These are phyloP conservation scores for Portevinia maculata DNA, from an alignment of 2,888 invertebrate species.

Conservation along the genomic window DNA sequence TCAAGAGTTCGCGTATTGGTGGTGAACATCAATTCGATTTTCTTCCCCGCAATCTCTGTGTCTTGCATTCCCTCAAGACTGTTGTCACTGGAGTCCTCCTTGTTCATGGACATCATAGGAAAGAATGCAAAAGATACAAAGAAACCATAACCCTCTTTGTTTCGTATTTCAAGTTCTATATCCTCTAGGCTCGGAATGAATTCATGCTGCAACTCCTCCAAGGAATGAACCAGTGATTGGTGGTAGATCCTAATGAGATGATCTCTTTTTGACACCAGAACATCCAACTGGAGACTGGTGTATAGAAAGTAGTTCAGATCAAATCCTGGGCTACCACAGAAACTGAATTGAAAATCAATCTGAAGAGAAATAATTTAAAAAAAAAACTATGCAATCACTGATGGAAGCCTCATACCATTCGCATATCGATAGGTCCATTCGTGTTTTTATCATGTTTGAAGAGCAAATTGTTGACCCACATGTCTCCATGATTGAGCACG, in stretches of 20 bases:
- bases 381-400: constrained; percentile 9
- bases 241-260: constrained; percentile 78
- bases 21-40: constrained; percentile 81
- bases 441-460: constrained; percentile 81
- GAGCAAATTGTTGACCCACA: constrained; percentile 84
- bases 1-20: constrained; percentile 79
- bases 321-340: constrained; percentile 81
- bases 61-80: constrained; percentile 80
- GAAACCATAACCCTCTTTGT: constrained; percentile 80
- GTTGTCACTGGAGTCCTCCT: constrained; percentile 80
- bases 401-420: no score
- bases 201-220: constrained; percentile 75
- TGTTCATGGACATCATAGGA: constrained; percentile 80
- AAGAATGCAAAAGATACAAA: constrained; percentile 81
- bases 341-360: constrained; percentile 80
- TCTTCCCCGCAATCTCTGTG: constrained; percentile 78
- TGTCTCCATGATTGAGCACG: constrained; percentile 84
- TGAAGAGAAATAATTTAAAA: constrained; percentile 44
- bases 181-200: constrained; percentile 77
- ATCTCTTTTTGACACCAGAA: constrained; percentile 77
- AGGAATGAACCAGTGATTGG: constrained; percentile 75
- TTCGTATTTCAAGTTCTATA: constrained; percentile 78
- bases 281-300: constrained; percentile 78
- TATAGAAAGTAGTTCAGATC: constrained; percentile 82
- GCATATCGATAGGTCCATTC: constrained; percentile 61